phyloP scores from a whole-genome alignment of 2,797 vertebrate genomes.

The Darevskia nairensis region DNA sequence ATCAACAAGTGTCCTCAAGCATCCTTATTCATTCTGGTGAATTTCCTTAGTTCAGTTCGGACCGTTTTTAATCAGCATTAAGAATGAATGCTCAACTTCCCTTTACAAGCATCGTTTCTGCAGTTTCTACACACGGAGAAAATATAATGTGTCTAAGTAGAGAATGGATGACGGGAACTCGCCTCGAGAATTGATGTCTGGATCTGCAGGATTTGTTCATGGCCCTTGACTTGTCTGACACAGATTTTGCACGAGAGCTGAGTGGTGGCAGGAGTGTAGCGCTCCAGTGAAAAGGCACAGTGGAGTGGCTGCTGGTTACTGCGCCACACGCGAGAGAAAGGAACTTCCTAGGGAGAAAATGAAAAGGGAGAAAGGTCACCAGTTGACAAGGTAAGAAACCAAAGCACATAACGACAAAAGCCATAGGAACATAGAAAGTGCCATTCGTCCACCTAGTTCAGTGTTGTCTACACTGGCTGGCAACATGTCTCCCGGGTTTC shows the following conservation, averaged over 20 bases:
- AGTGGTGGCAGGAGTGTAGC: slow-evolving; percentile 88
- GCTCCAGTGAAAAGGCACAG: slow-evolving; percentile 97
- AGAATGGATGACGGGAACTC: slow-evolving; percentile 40
- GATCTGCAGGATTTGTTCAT: slow-evolving; percentile 95
- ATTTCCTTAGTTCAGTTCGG: too few relatives aligned
- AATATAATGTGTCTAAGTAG: too few relatives aligned
- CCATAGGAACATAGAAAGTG: too few relatives aligned
- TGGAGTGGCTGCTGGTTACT: slow-evolving; percentile 93
- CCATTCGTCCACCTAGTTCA: too few relatives aligned
- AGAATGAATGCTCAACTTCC: not conserved
- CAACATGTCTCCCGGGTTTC: too few relatives aligned
- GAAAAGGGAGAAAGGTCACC: not conserved
- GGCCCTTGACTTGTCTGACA: slow-evolving; percentile 95
- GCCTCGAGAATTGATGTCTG: slow-evolving; percentile 95
- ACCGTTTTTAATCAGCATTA: not conserved
- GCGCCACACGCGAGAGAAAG: slow-evolving; percentile 96
- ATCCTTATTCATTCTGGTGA: too few relatives aligned
- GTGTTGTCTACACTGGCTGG: too few relatives aligned
- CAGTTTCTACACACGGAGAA: too few relatives aligned
- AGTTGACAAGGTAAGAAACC: not conserved
- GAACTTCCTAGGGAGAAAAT: slow-evolving; percentile 86
- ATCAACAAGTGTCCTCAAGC: too few relatives aligned
- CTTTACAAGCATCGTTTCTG: not conserved
- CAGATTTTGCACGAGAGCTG: slow-evolving; percentile 98
- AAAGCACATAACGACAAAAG: not conserved